These are phyloP conservation scores for Philereme vetulata DNA, from an alignment of 2,888 invertebrate species.

Conservation along the genomic window DNA sequence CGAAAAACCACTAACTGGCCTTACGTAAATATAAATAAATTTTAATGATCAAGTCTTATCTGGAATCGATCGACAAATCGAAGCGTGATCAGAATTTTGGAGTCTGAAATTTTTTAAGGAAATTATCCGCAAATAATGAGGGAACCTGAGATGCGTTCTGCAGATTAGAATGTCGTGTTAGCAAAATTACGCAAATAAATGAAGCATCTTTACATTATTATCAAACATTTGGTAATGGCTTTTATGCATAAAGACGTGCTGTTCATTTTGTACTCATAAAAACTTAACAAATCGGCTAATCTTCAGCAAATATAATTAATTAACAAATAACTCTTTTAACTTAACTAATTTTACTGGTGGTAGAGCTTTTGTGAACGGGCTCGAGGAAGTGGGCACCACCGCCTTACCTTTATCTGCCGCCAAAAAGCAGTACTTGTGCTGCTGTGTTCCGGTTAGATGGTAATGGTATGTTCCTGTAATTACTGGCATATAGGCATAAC, in stretches of 20 bases:
- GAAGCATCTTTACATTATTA: slow-evolving; percentile 18
- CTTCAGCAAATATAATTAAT: not conserved
- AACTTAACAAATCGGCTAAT: not conserved
- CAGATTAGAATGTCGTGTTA: slow-evolving; percentile 31
- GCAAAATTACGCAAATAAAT: slow-evolving; percentile 31
- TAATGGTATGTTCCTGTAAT: too few relatives aligned
- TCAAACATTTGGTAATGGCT: not conserved
- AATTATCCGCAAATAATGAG: slow-evolving; percentile 48
- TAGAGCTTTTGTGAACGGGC: too few relatives aligned
- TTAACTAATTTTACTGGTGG: too few relatives aligned
- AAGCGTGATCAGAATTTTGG: slow-evolving; percentile 64
- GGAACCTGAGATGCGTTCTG: slow-evolving; percentile 29
- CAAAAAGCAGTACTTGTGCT: too few relatives aligned
- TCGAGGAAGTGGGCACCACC: too few relatives aligned
- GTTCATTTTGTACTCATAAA: not conserved
- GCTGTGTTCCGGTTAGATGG: too few relatives aligned
- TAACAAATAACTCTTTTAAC: too few relatives aligned
- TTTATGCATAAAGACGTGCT: not conserved
- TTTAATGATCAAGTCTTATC: slow-evolving; percentile 63
- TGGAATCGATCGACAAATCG: slow-evolving; percentile 61
- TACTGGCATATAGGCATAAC: too few relatives aligned
- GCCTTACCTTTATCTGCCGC: too few relatives aligned
- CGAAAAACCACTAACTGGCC: slow-evolving; percentile 52
- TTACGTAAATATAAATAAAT: slow-evolving; percentile 72
- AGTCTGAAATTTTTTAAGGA: slow-evolving; percentile 45